These are phyloP conservation scores for Dascyllus trimaculatus DNA, from an alignment of 2,113 vertebrate genomes.

Conservation along the genomic window DNA sequence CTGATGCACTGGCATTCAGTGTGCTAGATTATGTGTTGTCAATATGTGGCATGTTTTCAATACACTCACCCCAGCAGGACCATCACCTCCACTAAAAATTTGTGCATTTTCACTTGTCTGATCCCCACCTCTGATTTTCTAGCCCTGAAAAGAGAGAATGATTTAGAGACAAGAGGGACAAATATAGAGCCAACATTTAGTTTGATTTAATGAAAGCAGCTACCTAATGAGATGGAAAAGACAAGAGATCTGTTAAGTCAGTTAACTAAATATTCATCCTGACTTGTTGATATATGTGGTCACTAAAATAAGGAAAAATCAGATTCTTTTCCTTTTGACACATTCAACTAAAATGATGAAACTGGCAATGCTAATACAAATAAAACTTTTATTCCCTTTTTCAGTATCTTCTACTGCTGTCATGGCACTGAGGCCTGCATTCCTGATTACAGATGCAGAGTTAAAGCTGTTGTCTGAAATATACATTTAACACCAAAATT, in stretches of 20 bases:
- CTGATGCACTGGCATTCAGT: not conserved
- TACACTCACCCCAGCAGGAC: constrained; percentile 74
- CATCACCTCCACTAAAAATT: constrained; percentile 42
- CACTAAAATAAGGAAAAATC: not conserved
- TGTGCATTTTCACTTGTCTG: constrained; percentile 44
- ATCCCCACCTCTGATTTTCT: constrained; percentile 29
- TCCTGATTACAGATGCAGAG: not conserved
- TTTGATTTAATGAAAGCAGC: not conserved
- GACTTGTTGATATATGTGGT: not conserved
- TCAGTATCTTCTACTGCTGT: not conserved
- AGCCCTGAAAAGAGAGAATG: constrained; percentile 7
- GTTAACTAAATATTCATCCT: not conserved
- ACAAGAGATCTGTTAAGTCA: not conserved
- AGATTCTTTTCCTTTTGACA: too few species aligned
- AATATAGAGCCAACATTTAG: not conserved
- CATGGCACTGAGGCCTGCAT: too few species aligned
- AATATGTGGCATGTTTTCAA: not conserved
- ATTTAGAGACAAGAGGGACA: not conserved
- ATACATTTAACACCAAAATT: not conserved
- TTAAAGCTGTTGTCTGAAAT: not conserved
- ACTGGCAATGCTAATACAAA: not conserved
- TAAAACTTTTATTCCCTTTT: not conserved
- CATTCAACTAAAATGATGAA: too few species aligned
- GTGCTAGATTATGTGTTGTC: not conserved
- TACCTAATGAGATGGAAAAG: not conserved